Base-by-base conservation (phyloP, 1,140 invertebrate species). In the Anthonomus grandis region DNA sequence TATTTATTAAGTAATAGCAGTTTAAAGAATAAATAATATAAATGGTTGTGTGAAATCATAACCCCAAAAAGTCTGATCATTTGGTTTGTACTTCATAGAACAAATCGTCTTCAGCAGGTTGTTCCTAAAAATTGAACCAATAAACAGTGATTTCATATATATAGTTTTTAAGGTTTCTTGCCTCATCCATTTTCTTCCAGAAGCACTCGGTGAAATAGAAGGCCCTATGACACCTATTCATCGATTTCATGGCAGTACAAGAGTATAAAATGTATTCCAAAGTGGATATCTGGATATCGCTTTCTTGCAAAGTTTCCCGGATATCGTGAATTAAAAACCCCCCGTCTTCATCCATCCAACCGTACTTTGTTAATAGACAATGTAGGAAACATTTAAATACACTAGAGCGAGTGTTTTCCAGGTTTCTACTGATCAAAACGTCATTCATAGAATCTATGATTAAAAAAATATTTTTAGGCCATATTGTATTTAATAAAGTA, bases 271-370 rank as follows among this genome's bases (percentile, higher is more conserved):
- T 65, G 36, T 59, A 66, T 31, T 67, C 62, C 56, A 67, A 48
- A 46, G 60, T 64, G 4, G 47, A 38, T 34, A 64, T 46, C 39
- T 64, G 60, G 2, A 64, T 46, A 19, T 64, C 64, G 18, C 60
- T 57, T 42, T 69, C 58, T 36, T 62, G 59, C 9, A 69, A 48
- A 3, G 60, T 64, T 18, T 39, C 38, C 42, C 67, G 61, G 2
- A 69, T 69, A 24, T 63, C 60, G 15, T 67, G 63, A 25, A 67
- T 37, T 25, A 64, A 48, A 57, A 67, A 67, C 3, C 67, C 67
- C 2, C 65, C 67, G 21, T 65, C 64, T 37, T 62, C 59, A 45
- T 69, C 67, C 67, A 69, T 69, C 67, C 67, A 69, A 10, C 65
- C 67, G 36, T 69, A 69, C 53, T 67, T 66, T 2, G 54, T 64